Conservation (phyloP, 2,888 invertebrate genomes). For the Brassicogethes aeneus region DNA sequence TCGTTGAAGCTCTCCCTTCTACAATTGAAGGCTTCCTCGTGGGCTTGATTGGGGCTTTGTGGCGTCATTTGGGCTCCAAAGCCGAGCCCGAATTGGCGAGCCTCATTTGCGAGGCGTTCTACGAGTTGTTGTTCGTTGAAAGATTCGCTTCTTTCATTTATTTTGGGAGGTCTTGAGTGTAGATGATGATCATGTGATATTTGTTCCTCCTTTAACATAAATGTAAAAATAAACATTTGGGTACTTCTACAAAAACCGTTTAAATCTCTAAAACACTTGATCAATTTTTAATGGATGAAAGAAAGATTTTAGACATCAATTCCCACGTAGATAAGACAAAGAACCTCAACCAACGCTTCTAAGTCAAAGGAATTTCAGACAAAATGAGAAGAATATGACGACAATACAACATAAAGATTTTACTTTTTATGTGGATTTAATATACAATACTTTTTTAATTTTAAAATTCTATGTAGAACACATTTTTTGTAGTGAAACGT, state of each 20-base stretch:
- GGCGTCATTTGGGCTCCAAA: neutral
- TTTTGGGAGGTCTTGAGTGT: constrained; percentile 26
- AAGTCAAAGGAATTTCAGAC: no score
- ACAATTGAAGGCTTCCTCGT: neutral
- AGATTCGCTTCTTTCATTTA: constrained; percentile 37
- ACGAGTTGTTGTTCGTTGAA: constrained; percentile 36
- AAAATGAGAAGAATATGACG: no score
- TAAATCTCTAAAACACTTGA: no score
- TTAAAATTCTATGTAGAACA: neutral
- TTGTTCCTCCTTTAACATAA: neutral
- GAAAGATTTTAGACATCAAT: no score
- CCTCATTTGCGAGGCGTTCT: constrained; percentile 23
- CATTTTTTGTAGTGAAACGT: constrained; percentile 4
- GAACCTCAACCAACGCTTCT: no score
- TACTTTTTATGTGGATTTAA: no score
- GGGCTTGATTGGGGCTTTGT: neutral
- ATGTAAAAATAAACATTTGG: constrained; percentile 6
- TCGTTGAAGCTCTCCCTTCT: constrained; percentile 40
- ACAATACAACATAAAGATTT: no score
- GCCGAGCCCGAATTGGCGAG: constrained; percentile 4
- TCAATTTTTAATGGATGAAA: no score
- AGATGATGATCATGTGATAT: constrained; percentile 14
- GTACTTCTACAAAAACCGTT: constrained; percentile 1
- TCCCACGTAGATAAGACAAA: no score
- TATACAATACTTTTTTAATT: no score